Percentiles rank a stretch among this genome's conserved stretches.
Evolutionary conservation across 2,888 invertebrate genomes (phyloP).

Genomic region (Thalpophila matura): DNA sequence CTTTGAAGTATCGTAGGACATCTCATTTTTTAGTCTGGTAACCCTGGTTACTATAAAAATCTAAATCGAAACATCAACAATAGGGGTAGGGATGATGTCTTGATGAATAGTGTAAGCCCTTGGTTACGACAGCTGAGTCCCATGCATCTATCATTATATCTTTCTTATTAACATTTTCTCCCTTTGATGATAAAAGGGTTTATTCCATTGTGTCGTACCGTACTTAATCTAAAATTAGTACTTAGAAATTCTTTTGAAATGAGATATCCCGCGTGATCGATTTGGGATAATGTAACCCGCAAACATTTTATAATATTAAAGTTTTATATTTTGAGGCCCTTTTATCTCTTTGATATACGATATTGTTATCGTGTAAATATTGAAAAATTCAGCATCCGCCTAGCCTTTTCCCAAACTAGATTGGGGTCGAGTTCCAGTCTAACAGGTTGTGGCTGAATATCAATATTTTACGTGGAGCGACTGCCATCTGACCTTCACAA

Average conservation of each 20-base stretch:
- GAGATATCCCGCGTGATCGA: conserved; percentile 19
- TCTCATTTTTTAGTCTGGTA: conserved; percentile 1
- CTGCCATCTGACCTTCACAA: no score
- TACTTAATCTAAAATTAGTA: conserved; percentile 21
- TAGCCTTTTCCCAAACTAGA: no score
- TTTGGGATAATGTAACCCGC: not conserved
- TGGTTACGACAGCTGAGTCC: conserved; percentile 53
- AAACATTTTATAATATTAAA: conserved; percentile 1
- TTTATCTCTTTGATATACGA: conserved; percentile 23
- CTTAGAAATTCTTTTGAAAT: conserved; percentile 27
- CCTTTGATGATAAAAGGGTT: conserved; percentile 20
- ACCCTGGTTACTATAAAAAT: not conserved
- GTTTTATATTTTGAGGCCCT: not conserved
- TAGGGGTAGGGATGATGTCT: conserved; percentile 19
- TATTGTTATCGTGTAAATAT: conserved; percentile 12
- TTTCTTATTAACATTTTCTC: conserved; percentile 57
- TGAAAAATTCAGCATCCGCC: no score
- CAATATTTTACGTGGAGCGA: no score
- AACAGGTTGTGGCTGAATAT: no score
- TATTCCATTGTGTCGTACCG: conserved; percentile 17
- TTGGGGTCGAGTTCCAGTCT: no score
- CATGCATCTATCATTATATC: conserved; percentile 71
- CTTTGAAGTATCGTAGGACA: not conserved
- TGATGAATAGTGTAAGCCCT: conserved; percentile 74
- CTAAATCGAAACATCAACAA: conserved; percentile 15